Percentiles rank a stretch among this genome's conserved stretches.
These are phyloP conservation scores for Daboia siamensis DNA, from an alignment of 2,113 vertebrate genomes.

Conservation along the genomic window DNA sequence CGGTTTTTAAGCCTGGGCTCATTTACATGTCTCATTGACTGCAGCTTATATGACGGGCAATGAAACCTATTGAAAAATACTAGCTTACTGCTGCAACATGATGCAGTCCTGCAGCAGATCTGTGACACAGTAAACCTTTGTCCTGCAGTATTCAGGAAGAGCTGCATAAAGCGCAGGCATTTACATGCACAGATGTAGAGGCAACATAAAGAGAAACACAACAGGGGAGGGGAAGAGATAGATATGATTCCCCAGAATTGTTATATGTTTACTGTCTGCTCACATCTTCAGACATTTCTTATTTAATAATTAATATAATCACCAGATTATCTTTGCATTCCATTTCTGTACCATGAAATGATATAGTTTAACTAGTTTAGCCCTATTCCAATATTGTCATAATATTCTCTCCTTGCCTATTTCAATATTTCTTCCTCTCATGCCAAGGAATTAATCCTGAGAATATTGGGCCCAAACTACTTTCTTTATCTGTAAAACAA, in stretches of 20 bases:
- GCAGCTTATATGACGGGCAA: constrained; percentile 60
- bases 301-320: constrained; percentile 38
- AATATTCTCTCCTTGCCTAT: not conserved
- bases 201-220: constrained; percentile 47
- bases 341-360: not conserved
- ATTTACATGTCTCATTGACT: constrained; percentile 68
- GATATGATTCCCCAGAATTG: constrained; percentile 36
- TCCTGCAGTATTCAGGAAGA: constrained; percentile 48
- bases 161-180: not conserved
- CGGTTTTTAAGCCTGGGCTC: constrained; percentile 61
- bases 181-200: constrained; percentile 33
- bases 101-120: constrained; percentile 58
- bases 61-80: constrained; percentile 47
- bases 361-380: not conserved
- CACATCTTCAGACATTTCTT: constrained; percentile 22
- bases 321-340: not conserved
- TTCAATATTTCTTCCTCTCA: not conserved
- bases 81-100: constrained; percentile 50
- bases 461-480: not conserved
- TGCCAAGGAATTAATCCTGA: not conserved
- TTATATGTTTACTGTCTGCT: not conserved
- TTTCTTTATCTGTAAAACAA: not conserved
- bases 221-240: not conserved
- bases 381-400: not conserved
- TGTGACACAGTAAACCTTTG: constrained; percentile 51